Percentiles rank a stretch among this genome's conserved stretches.
These are phyloP conservation scores for Apostichopus californicus DNA, from an alignment of 35 echinoderm and acorn worm species.

Conservation along the genomic window DNA sequence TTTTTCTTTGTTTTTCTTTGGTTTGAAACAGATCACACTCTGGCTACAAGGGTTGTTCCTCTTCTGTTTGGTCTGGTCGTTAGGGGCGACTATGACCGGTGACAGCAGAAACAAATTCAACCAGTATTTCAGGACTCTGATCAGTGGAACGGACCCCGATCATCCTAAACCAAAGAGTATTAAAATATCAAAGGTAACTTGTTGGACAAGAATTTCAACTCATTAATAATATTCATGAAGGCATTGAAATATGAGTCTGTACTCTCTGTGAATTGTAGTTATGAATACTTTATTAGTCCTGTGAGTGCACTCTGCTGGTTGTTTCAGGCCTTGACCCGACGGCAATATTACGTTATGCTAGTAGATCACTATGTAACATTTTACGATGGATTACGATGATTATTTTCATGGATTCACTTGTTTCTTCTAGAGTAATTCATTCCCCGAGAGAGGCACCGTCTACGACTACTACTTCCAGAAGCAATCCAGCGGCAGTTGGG, in stretches of 20 bases:
- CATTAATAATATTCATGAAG: too few species aligned
- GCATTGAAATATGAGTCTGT: too few species aligned
- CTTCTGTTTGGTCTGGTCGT: constrained; percentile 91
- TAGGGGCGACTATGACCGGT: constrained; percentile 85
- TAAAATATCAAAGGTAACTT: constrained; percentile 98
- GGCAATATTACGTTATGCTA: too few species aligned
- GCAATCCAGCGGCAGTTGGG: constrained; percentile 87
- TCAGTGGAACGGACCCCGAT: constrained; percentile 87
- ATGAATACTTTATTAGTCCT: too few species aligned
- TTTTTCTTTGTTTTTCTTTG: neutral
- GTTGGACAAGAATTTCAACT: neutral
- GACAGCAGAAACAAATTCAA: constrained; percentile 93
- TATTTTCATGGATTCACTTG: too few species aligned
- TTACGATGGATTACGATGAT: too few species aligned
- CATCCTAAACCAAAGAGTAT: constrained; percentile 99
- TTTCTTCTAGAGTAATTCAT: constrained; percentile 89
- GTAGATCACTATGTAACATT: too few species aligned
- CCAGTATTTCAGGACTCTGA: constrained; percentile 91
- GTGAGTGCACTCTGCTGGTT: neutral
- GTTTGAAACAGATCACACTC: constrained; percentile 75
- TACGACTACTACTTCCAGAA: constrained; percentile 99
- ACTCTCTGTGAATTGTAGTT: too few species aligned
- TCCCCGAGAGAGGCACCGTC: constrained; percentile 88
- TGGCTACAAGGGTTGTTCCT: constrained; percentile 97
- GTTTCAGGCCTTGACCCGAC: too few species aligned